Evolutionary conservation across 1,140 invertebrate genomes (phyloP).

Genomic region (Zaprionus capensis): DNA sequence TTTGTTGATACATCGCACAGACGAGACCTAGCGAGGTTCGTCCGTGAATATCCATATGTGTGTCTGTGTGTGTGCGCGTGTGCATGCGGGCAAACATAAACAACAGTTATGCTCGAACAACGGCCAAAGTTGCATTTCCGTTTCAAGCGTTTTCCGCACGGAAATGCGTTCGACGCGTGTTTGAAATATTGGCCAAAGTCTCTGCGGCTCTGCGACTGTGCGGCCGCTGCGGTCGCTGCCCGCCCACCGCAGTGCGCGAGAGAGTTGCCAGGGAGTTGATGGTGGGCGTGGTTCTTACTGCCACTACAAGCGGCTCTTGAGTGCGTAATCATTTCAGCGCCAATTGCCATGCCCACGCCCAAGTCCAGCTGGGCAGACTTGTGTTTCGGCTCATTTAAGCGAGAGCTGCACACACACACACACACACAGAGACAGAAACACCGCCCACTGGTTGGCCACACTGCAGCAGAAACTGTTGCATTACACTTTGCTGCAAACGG

Average conservation of each 20-base stretch:
- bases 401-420: constrained; percentile 20
- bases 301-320: constrained; percentile 25
- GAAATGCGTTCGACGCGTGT: constrained; percentile 63
- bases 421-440: not conserved
- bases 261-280: not conserved
- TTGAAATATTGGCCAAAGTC: constrained; percentile 61
- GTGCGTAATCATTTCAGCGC: constrained; percentile 43
- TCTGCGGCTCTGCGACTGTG: constrained; percentile 34
- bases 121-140: constrained; percentile 60
- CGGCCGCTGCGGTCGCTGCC: constrained; percentile 26
- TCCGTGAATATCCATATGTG: not conserved
- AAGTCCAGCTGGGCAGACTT: not conserved
- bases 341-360: constrained; percentile 8
- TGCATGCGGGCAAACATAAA: constrained; percentile 51
- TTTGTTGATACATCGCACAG: constrained; percentile 39
- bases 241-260: too few species aligned
- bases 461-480: constrained; percentile 35
- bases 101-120: constrained; percentile 60
- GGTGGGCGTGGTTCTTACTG: constrained; percentile 4
- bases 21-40: not conserved
- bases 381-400: constrained; percentile 45
- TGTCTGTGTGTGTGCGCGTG: constrained; percentile 10
- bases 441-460: constrained; percentile 9
- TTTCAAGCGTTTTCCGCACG: constrained; percentile 57
- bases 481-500: constrained; percentile 30